Evolutionary conservation across 2,113 vertebrate genomes (phyloP), one percentile per base, ranked within the genome.

Genomic region (Gadus macrocephalus): DNA sequence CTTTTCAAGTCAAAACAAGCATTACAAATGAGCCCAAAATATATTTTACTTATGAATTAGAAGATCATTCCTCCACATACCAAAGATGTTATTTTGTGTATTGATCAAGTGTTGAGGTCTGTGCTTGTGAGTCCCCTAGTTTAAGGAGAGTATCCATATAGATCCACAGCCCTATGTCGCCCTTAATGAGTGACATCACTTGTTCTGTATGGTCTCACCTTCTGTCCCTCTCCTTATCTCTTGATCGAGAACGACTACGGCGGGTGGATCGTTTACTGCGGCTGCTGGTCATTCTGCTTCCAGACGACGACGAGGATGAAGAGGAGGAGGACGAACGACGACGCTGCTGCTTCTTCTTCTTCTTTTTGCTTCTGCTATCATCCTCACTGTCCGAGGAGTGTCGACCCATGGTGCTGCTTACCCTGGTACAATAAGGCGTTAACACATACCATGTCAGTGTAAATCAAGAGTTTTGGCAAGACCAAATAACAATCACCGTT

Each of bases 351-450:
- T 93, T 96, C 83, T 95, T 97, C 71, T 89, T 98, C 81, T 93
- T 96, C 83, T 92, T 94, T 66, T 86, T 90, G 86, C 92, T 94
- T 75, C 94, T 91, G 59, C 74, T 90, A 76, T 95, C 95, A 53
- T 95, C 95, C 70, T 97, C 96, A 0, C 96, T 96, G 83, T 97
- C 96, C 11, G 96, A 96, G 2, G 95, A 97, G 69, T 85, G 94
- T 7, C 93, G 94, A 20, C 96, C 96, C 97, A 98, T 98, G 76
- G 69, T 89, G 71, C 15, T 60, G 67, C 59, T 15, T 63, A 62
- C 27, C 79, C 67, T 35, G 31, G 31, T 35, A 75, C 62, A 62
- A 69, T 15, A 58, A 75, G 16, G 78, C 4, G 64, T 16, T 5
- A 22, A 68, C 0, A 61, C n/a, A 61, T n/a, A 49, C 58, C 73